These are phyloP conservation scores for Andinoacara biseriatus DNA, from an alignment of 2,113 vertebrate genomes.

Conservation along the genomic window DNA sequence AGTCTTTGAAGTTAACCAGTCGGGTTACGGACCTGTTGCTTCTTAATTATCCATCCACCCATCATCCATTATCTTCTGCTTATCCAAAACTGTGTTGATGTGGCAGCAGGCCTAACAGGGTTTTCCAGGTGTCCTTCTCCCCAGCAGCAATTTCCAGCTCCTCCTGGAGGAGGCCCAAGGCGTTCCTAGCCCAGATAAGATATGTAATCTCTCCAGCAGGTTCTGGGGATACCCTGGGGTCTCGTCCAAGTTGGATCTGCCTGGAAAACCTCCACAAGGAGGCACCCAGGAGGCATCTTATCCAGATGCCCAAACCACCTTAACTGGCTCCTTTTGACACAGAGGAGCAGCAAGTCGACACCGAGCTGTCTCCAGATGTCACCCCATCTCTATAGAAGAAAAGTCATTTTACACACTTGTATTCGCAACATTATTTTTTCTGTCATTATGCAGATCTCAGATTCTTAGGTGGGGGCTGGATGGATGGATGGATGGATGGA, in stretches of 20 bases:
- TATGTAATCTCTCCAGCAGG: background rate
- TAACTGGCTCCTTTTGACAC: background rate
- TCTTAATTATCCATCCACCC: background rate
- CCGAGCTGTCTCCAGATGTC: background rate
- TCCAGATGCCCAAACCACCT: background rate
- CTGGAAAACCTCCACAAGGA: background rate
- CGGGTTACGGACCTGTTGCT: background rate
- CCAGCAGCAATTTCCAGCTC: background rate
- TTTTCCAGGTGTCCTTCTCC: background rate
- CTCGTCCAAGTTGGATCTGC: background rate
- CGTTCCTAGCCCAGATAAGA: background rate
- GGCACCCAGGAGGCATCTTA: background rate
- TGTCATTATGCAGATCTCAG: too few relatives aligned
- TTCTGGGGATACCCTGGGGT: background rate
- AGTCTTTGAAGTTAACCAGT: background rate
- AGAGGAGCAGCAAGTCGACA: background rate
- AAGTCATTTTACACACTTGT: background rate
- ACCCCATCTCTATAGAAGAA: background rate
- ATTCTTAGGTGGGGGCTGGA: too few relatives aligned
- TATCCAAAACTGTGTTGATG: background rate
- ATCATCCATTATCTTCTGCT: constrained; percentile 7
- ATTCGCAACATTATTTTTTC: background rate
- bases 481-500: too few relatives aligned
- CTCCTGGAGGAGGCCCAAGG: background rate
- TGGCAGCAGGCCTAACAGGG: background rate